Percentiles rank a stretch among this genome's conserved stretches.
These are phyloP conservation scores for Myotis planiceps DNA, from an alignment of 2,797 vertebrate species.

Conservation along the genomic window DNA sequence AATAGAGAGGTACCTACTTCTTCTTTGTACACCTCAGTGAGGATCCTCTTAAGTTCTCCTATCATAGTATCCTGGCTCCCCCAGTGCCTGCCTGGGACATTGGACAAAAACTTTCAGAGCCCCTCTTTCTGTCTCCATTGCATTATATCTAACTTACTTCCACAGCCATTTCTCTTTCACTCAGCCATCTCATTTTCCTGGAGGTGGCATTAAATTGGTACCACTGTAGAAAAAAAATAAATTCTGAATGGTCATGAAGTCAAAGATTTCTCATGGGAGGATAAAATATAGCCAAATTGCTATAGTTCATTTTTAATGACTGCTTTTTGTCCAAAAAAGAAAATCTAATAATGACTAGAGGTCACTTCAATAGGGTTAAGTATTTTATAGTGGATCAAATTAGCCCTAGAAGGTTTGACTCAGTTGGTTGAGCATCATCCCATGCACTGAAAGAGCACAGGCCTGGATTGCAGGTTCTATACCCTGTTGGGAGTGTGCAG, in stretches of 20 bases:
- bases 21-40: too few relatives aligned
- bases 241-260: not conserved
- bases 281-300: not conserved
- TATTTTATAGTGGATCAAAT: conserved; percentile 12
- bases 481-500: too few relatives aligned
- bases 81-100: not conserved
- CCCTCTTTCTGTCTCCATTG: not conserved
- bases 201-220: not conserved
- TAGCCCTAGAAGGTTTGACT: too few relatives aligned
- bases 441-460: too few relatives aligned
- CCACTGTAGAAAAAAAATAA: not conserved
- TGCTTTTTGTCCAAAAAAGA: not conserved
- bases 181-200: not conserved
- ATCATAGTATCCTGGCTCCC: rapidly evolving
- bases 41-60: rapidly evolving
- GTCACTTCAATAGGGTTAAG: not conserved
- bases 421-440: too few relatives aligned
- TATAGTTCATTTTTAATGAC: not conserved
- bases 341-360: not conserved
- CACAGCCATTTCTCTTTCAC: not conserved
- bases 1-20: not conserved
- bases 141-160: not conserved
- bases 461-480: too few relatives aligned
- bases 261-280: not conserved
- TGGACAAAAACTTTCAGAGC: rapidly evolving